Evolutionary conservation across 2,113 vertebrate species (phyloP).

Genomic region (Aegithalos caudatus): DNA sequence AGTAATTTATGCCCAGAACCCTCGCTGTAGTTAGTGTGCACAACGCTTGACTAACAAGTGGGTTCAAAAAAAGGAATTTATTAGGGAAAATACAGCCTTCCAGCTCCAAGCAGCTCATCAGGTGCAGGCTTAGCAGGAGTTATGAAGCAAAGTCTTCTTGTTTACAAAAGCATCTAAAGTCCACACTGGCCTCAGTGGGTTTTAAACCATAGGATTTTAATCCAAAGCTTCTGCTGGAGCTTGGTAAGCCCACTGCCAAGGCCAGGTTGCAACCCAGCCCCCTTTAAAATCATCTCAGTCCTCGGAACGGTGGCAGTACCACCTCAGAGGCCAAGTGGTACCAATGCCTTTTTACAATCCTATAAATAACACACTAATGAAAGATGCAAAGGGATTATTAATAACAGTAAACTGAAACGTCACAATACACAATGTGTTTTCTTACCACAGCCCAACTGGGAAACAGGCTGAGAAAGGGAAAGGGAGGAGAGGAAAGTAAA

Average conservation of each 20-base stretch:
- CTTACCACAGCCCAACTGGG: background rate
- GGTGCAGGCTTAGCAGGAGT: conserved; percentile 35
- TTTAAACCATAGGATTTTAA: background rate
- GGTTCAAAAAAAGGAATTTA: conserved; percentile 72
- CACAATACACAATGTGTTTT: background rate
- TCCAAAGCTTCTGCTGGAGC: background rate
- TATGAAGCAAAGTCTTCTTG: background rate
- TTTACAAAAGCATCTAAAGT: background rate
- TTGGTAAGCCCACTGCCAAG: background rate
- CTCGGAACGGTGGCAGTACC: background rate
- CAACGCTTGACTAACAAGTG: conserved; percentile 82
- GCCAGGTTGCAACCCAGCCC: background rate
- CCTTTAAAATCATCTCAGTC: conserved; percentile 7
- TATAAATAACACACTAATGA: conserved; percentile 63
- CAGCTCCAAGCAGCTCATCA: conserved; percentile 1
- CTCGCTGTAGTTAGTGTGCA: conserved; percentile 77
- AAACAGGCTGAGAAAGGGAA: background rate
- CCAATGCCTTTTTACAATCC: conserved; percentile 19
- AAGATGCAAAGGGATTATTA: conserved; percentile 47
- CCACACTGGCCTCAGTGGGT: background rate
- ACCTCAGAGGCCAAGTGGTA: background rate
- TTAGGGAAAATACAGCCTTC: conserved; percentile 60
- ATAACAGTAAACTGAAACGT: conserved; percentile 46
- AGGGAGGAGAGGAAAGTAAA: background rate
- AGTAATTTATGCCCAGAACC: conserved; percentile 84